Evolutionary conservation across 2,797 vertebrate genomes (phyloP).

Genomic region (Hipposideros larvatus): DNA sequence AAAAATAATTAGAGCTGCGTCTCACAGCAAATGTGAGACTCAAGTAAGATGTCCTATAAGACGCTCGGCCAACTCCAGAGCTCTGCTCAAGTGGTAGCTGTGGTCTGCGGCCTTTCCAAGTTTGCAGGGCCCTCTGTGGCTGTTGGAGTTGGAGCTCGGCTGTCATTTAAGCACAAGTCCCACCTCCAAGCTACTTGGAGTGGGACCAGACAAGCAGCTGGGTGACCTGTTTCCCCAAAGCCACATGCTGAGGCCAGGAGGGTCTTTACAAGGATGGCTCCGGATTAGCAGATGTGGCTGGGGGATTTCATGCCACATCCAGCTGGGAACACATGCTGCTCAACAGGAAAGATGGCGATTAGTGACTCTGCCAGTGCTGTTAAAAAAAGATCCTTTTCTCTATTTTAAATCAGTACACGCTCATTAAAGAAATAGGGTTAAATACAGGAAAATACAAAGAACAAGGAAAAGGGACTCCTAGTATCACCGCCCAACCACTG

Average conservation of each 20-base stretch:
- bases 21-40: neutral
- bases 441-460: constrained; percentile 70
- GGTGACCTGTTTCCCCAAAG: neutral
- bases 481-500: neutral
- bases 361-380: constrained; percentile 58
- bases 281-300: constrained; percentile 47
- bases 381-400: neutral
- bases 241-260: neutral
- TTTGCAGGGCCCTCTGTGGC: neutral
- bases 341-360: constrained; percentile 44
- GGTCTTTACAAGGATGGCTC: constrained; percentile 39
- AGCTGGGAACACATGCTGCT: constrained; percentile 52
- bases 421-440: constrained; percentile 69
- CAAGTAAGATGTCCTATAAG: neutral
- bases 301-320: constrained; percentile 23
- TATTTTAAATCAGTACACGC: constrained; percentile 66
- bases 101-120: neutral
- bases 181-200: neutral
- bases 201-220: constrained; percentile 15
- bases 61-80: neutral
- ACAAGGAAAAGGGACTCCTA: neutral
- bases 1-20: neutral
- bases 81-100: neutral
- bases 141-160: neutral
- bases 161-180: neutral